Evolutionary conservation across 1,140 invertebrate genomes (phyloP).

Genomic region (Bombus impatiens): DNA sequence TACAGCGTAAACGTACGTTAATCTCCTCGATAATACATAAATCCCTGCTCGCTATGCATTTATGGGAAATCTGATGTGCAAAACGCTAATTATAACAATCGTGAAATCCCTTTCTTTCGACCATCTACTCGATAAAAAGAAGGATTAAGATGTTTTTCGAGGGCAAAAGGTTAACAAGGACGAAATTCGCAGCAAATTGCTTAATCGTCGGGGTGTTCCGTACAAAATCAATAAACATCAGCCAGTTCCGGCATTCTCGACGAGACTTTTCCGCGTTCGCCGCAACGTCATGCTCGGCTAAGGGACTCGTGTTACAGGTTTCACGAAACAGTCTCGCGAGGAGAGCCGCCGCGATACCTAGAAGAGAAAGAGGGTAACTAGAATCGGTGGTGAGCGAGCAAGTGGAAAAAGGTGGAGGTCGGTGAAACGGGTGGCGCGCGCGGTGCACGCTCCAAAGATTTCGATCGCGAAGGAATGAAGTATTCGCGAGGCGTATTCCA

Average conservation of each 20-base stretch:
- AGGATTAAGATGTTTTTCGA: not conserved
- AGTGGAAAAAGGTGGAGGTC: not conserved
- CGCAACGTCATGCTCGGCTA: not conserved
- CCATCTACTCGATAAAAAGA: too few relatives aligned
- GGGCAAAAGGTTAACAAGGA: not conserved
- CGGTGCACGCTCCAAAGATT: conserved; percentile 46
- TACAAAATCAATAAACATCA: not conserved
- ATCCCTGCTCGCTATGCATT: too few relatives aligned
- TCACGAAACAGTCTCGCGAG: not conserved
- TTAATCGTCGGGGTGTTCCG: not conserved
- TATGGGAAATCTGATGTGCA: too few relatives aligned
- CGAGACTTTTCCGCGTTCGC: not conserved
- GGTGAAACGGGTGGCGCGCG: not conserved
- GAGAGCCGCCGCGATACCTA: too few relatives aligned
- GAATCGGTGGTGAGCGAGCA: not conserved
- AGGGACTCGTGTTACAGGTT: not conserved
- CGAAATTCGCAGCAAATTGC: not conserved
- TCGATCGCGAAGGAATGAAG: conserved; percentile 37
- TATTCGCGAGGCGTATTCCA: not conserved
- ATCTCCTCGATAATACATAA: too few relatives aligned
- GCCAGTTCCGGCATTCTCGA: not conserved
- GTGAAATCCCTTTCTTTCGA: too few relatives aligned
- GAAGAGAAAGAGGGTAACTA: not conserved
- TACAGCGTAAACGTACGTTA: too few relatives aligned
- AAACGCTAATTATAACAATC: too few relatives aligned